A percentile compares a stretch with the other conserved stretches of the same genome.
phyloP scores from a whole-genome alignment of 2,888 invertebrate genomes.

The Mamestra brassicae region DNA sequence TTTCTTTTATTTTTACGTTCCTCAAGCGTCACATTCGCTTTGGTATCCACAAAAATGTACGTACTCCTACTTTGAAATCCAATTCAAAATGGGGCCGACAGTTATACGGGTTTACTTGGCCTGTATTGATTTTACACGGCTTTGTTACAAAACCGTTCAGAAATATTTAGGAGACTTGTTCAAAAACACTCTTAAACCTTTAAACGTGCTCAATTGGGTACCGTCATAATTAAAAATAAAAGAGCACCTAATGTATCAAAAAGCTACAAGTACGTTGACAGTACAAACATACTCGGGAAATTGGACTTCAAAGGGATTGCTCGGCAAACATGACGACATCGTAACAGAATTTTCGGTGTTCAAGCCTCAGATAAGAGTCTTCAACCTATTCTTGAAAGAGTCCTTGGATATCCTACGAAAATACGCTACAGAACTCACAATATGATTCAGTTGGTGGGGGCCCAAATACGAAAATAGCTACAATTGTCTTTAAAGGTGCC shows the following conservation, averaged over 20 bases:
- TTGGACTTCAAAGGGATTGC: slow-evolving; percentile 70
- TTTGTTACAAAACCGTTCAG: slow-evolving; percentile 43
- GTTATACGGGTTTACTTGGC: slow-evolving; percentile 60
- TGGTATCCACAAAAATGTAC: slow-evolving; percentile 50
- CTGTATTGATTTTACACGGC: slow-evolving; percentile 56
- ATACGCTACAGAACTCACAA: slow-evolving; percentile 54
- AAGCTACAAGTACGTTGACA: slow-evolving; percentile 37
- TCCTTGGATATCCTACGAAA: slow-evolving; percentile 64
- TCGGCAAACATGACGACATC: slow-evolving; percentile 63
- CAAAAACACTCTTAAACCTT: slow-evolving; percentile 20
- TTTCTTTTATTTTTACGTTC: slow-evolving; percentile 46
- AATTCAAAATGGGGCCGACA: slow-evolving; percentile 50
- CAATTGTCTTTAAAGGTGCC: not conserved
- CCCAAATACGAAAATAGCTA: not conserved
- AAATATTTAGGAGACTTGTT: slow-evolving; percentile 36
- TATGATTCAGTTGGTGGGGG: slow-evolving; percentile 21
- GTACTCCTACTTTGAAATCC: slow-evolving; percentile 52
- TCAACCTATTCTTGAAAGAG: slow-evolving; percentile 61
- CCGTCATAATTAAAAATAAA: slow-evolving; percentile 49
- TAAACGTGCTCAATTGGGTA: slow-evolving; percentile 17
- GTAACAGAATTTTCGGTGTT: slow-evolving; percentile 66
- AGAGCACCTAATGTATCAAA: slow-evolving; percentile 33
- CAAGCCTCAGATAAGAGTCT: slow-evolving; percentile 62
- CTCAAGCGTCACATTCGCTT: slow-evolving; percentile 43
- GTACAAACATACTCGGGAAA: slow-evolving; percentile 59